Evolutionary conservation across 2,113 vertebrate species (phyloP), one percentile per base, ranked within the genome.

Genomic region (Corythoichthys haematopterus): DNA sequence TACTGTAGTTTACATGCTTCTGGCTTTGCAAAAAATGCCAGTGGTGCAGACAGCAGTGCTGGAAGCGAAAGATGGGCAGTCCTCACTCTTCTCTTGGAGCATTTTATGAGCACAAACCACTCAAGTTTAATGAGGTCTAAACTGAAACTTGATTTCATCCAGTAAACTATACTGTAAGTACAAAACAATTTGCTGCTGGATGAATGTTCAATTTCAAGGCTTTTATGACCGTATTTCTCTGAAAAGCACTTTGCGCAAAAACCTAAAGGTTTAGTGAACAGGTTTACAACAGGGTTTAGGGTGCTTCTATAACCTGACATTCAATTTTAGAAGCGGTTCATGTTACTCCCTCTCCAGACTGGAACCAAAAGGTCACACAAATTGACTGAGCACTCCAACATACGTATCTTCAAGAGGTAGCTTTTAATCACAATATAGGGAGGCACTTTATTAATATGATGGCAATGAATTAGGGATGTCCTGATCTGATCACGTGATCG

Each of bases 1-100:
- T 28, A 28, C 20, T 28, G 56, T 68, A 70, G 50, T 28, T 16
- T 4, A 33, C 20, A 68, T 70, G 75, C 70, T 81, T 86, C 80
- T 73, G 63, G 70, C 51, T 65, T 78, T 15, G 73, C 37, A 72
- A 57, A 79, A 67, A 57, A 36, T 57, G 55, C 59, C 64, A 61
- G 43, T 68, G 57, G 43, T 53, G 66, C 70, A 10, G 3, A 43
- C 64, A 68, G 72, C 55, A 70, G 74, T 80, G 66, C 76, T 47
- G 3, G 57, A 59, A 80, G n/a, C 59, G 51, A n/a, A 70, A 12
- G 37, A 64, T 47, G 48, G 1, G 38, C 52, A 66, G 43, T 13
- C 28, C 52, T 66, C 3, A 0, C 45, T 65, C 62, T n/a, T 43
- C 15, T 60, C 43, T 15, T 71, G 33, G 6, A 38, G 2, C 56